Base-by-base conservation (phyloP, 1,140 invertebrate genomes). In the Heliconius himera region DNA sequence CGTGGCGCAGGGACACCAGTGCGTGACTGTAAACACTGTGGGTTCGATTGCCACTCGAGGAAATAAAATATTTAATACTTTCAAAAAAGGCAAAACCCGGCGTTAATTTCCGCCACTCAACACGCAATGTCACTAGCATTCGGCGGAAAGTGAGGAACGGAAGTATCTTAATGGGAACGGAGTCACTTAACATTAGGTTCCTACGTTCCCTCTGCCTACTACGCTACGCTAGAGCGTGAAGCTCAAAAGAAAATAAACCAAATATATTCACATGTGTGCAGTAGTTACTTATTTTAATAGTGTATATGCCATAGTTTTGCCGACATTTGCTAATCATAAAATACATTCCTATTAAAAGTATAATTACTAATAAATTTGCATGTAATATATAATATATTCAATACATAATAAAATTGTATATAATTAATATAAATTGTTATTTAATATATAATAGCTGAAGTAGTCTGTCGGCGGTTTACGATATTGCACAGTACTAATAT, bases 401-500 rank as follows among this genome's bases (percentile, higher is more conserved):
- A 49, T 73, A 22, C 13, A 73, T 41, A 73, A 73, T 26, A 41
- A 41, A 73, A 66, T 66, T 66, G 60, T 29, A 26, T 66, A 66
- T 66, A 29, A 66, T 66, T 66, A 26, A 66, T 29, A 66, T 16
- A 66, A 6, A 73, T 38, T 3, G 33, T 38, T 76, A 18, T 76
- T 66, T 76, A 38, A 66, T 66, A 13, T 76, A 20, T 46, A 56
- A 33, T 74, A 54, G 29, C 49, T 26, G 4, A 54, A 26, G 22
- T 66, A 29, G 18, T 54, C 56, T 66, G 26, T 16, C 60, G 60
- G 60, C 13, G 60, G 60, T 4, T 22, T 29, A 29, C 60, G 22
- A 3, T 26, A 66, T 56, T 36, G 18, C 71, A 29, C n/a, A 46
- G n/a, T 75, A 9, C 38, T 36, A 74, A 71, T 72, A 70, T 76